These are phyloP conservation scores for Mormyrus iriodes DNA, from an alignment of 2,113 vertebrate genomes.

Conservation along the genomic window DNA sequence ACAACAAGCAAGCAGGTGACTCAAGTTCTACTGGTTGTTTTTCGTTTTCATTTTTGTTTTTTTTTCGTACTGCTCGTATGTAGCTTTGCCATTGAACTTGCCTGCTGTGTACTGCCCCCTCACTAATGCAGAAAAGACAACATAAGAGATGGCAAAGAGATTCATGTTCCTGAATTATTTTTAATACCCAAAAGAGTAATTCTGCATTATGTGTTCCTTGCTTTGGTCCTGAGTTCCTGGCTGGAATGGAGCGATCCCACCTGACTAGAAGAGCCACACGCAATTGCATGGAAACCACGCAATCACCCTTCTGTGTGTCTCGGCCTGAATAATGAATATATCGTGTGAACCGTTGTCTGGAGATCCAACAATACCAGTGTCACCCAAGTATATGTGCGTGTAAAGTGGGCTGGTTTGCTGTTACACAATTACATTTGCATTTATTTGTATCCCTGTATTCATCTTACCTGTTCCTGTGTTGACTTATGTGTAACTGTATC, in stretches of 20 bases:
- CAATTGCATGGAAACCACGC: neutral
- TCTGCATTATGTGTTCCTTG: neutral
- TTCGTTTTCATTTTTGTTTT: too few relatives aligned
- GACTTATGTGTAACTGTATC: neutral
- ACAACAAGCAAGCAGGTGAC: neutral
- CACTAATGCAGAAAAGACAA: neutral
- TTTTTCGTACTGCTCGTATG: neutral
- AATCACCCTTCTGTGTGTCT: neutral
- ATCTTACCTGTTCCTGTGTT: neutral
- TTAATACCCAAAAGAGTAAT: neutral
- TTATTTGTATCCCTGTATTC: neutral
- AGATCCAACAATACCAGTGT: neutral
- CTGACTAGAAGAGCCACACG: neutral
- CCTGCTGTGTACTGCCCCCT: neutral
- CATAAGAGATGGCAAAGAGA: neutral
- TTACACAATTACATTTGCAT: neutral
- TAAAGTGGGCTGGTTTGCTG: neutral
- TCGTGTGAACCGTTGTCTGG: neutral
- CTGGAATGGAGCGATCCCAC: neutral
- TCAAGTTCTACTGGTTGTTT: neutral
- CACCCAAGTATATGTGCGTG: neutral
- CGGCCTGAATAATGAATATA: neutral
- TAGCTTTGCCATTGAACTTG: neutral
- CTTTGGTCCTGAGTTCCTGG: neutral
- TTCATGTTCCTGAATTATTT: neutral